A percentile compares a stretch with the other conserved stretches of the same genome.
These are phyloP conservation scores for Campoletis sonorensis DNA, from an alignment of 1,140 invertebrate genomes.

Conservation along the genomic window DNA sequence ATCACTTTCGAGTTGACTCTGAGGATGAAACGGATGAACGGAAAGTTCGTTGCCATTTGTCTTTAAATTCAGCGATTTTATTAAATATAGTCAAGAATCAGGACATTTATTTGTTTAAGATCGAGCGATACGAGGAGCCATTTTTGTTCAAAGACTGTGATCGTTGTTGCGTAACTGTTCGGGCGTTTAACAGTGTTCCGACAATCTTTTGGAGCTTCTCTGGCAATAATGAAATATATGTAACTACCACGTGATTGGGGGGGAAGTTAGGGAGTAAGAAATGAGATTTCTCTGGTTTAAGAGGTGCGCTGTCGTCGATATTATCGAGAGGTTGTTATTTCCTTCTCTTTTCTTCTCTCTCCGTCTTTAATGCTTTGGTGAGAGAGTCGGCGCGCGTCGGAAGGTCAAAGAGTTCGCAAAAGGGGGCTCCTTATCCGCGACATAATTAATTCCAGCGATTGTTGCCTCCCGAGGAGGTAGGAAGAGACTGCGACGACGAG, in stretches of 20 bases:
- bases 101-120: not conserved
- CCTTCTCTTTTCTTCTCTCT: not conserved
- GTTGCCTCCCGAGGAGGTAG: constrained; percentile 61
- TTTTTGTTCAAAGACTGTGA: not conserved
- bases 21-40: not conserved
- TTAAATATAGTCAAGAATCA: not conserved
- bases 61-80: not conserved
- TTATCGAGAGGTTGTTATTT: constrained; percentile 8
- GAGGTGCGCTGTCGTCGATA: constrained; percentile 36
- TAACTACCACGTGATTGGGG: not conserved
- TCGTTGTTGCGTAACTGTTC: constrained; percentile 5
- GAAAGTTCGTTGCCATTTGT: not conserved
- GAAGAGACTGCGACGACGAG: not conserved
- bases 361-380: not conserved
- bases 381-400: constrained; percentile 26
- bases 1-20: not conserved
- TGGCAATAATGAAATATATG: constrained; percentile 37
- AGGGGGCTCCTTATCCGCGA: constrained; percentile 70
- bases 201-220: constrained; percentile 13
- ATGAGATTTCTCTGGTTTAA: constrained; percentile 26
- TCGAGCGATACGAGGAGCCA: no score
- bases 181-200: not conserved
- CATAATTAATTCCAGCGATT: constrained; percentile 75
- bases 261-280: constrained; percentile 9
- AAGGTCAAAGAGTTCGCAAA: constrained; percentile 59